Conservation (phyloP, 2,113 vertebrate genomes). For the Oostethus manadensis region DNA sequence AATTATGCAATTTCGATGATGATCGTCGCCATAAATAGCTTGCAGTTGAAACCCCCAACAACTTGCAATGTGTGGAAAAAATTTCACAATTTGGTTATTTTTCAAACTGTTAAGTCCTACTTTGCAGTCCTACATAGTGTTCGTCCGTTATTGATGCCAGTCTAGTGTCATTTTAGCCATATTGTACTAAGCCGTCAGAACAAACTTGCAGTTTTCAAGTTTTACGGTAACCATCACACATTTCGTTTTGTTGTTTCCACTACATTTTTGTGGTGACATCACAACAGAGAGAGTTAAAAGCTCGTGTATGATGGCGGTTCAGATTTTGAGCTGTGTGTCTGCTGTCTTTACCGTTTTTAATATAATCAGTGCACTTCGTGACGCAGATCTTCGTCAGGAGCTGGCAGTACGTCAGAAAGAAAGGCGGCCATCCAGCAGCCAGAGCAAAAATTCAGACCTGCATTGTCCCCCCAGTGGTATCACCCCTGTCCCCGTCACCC, state of each 20-base stretch:
- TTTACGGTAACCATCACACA: not conserved
- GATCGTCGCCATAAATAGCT: too few species aligned
- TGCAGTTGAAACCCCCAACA: too few species aligned
- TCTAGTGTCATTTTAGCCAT: too few species aligned
- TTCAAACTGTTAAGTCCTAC: too few species aligned
- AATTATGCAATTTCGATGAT: too few species aligned
- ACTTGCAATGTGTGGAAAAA: too few species aligned
- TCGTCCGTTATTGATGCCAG: too few species aligned
- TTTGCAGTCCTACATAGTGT: too few species aligned
- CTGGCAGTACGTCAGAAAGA: constrained; percentile 94
- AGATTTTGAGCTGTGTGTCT: too few species aligned
- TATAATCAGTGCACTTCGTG: constrained; percentile 6
- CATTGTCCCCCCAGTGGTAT: constrained; percentile 65
- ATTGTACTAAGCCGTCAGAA: too few species aligned
- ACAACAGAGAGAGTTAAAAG: not conserved
- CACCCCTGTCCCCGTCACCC: constrained; percentile 73
- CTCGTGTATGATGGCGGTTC: too few species aligned
- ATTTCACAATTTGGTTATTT: too few species aligned
- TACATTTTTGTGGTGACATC: not conserved
- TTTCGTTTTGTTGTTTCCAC: not conserved
- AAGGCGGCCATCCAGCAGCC: constrained; percentile 67
- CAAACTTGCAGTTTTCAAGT: not conserved
- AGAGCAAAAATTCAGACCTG: constrained; percentile 69
- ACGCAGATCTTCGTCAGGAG: constrained; percentile 88
- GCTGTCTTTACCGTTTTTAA: not conserved